These are phyloP conservation scores for Corapipo altera DNA, from an alignment of 2,113 vertebrate genomes.

Conservation along the genomic window DNA sequence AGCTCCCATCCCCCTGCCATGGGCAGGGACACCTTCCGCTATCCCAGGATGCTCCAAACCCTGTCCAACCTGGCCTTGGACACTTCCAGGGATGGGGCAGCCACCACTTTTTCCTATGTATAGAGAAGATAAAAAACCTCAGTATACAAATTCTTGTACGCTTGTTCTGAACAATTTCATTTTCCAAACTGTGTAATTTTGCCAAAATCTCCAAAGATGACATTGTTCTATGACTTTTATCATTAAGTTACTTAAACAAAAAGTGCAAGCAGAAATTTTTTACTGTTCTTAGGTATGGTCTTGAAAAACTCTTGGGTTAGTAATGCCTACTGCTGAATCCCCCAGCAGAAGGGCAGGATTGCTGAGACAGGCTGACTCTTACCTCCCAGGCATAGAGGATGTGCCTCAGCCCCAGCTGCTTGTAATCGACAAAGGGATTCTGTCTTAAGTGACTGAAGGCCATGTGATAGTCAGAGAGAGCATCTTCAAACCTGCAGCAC, in stretches of 20 bases:
- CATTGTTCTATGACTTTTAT: neutral
- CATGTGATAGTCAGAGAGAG: constrained; percentile 80
- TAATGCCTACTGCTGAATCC: neutral
- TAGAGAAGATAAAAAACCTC: neutral
- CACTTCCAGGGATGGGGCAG: neutral
- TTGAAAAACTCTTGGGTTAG: neutral
- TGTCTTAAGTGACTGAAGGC: constrained; percentile 82
- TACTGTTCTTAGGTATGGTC: neutral
- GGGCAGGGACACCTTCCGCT: neutral
- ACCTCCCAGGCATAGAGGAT: constrained; percentile 90
- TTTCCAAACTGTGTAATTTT: neutral
- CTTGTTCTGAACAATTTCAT: neutral
- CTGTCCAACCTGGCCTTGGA: neutral
- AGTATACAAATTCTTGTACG: neutral
- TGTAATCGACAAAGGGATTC: constrained; percentile 86
- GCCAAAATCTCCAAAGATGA: neutral
- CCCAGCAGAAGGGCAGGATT: neutral
- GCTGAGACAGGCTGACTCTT: neutral
- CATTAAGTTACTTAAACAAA: neutral
- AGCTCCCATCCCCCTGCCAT: neutral
- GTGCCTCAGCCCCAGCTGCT: constrained; percentile 85
- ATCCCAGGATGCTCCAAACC: neutral
- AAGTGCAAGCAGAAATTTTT: neutral
- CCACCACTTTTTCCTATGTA: neutral
- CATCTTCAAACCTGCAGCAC: constrained; percentile 79